phyloP scores from a whole-genome alignment of 92 coral and sea anemone species.

The Palythoa grandiflora region DNA sequence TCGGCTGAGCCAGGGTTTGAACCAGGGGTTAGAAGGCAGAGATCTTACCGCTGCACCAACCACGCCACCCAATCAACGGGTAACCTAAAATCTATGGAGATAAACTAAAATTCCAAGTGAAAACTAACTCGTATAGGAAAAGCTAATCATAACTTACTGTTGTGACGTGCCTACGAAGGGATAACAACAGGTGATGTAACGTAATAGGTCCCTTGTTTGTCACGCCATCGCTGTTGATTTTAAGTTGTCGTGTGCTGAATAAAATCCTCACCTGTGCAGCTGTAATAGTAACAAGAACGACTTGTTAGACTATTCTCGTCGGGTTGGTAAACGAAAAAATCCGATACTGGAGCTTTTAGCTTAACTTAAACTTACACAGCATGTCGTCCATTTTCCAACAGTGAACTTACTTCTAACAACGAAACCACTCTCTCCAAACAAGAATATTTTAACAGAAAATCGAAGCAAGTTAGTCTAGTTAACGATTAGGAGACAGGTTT shows the following conservation, averaged over 20 bases:
- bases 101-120: neutral
- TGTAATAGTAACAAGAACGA: conserved; percentile 41
- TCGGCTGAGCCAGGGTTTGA: too few relatives aligned
- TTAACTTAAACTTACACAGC: too few relatives aligned
- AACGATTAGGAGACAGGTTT: too few relatives aligned
- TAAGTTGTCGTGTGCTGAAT: conserved; percentile 80
- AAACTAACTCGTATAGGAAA: neutral
- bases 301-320: neutral
- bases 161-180: conserved; percentile 91
- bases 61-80: neutral
- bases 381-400: too few relatives aligned
- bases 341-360: neutral
- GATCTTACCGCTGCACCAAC: neutral
- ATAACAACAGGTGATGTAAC: conserved; percentile 74
- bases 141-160: conserved; percentile 70
- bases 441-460: too few relatives aligned
- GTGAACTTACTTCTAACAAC: too few relatives aligned
- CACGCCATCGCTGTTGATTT: conserved; percentile 80
- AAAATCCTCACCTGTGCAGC: conserved; percentile 92
- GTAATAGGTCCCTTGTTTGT: conserved; percentile 78
- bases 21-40: too few relatives aligned
- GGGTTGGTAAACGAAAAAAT: neutral
- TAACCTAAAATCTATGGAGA: neutral
- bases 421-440: too few relatives aligned
- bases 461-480: too few relatives aligned